Evolutionary conservation across 2,797 vertebrate species (phyloP).

Genomic region (Acanthurus leucopareius): DNA sequence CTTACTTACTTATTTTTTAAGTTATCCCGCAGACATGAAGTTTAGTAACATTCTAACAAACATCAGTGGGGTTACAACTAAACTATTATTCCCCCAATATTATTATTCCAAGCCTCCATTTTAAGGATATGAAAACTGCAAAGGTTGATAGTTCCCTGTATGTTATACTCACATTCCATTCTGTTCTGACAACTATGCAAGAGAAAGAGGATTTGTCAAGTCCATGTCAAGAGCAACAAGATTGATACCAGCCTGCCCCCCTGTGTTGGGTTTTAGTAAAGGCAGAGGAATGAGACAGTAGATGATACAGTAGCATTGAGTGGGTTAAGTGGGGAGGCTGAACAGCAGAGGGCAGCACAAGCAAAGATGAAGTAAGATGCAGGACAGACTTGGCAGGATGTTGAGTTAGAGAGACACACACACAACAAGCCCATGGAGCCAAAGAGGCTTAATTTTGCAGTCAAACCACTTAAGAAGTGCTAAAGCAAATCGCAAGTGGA

Average conservation of each 20-base stretch:
- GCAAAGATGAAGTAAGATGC: constrained; percentile 70
- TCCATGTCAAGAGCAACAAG: constrained; percentile 84
- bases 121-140: constrained; percentile 42
- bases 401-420: constrained; percentile 18
- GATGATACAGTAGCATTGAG: constrained; percentile 82
- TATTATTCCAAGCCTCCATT: constrained; percentile 14
- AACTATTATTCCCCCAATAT: not conserved
- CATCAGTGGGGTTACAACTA: constrained; percentile 18
- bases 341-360: constrained; percentile 82
- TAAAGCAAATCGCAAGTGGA: constrained; percentile 60
- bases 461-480: constrained; percentile 71
- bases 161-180: constrained; percentile 89
- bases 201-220: constrained; percentile 86
- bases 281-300: constrained; percentile 83
- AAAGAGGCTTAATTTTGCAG: constrained; percentile 68
- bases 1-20: not conserved
- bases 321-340: constrained; percentile 51
- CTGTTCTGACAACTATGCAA: constrained; percentile 89
- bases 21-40: constrained; percentile 36
- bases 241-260: constrained; percentile 83
- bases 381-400: constrained; percentile 62
- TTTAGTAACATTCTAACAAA: constrained; percentile 17
- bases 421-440: constrained; percentile 63
- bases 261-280: constrained; percentile 82
- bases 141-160: constrained; percentile 59